A percentile compares a stretch with the other conserved stretches of the same genome.
phyloP scores from a whole-genome alignment of 2,113 vertebrate genomes.

The Brachyhypopomus occidentalis region DNA sequence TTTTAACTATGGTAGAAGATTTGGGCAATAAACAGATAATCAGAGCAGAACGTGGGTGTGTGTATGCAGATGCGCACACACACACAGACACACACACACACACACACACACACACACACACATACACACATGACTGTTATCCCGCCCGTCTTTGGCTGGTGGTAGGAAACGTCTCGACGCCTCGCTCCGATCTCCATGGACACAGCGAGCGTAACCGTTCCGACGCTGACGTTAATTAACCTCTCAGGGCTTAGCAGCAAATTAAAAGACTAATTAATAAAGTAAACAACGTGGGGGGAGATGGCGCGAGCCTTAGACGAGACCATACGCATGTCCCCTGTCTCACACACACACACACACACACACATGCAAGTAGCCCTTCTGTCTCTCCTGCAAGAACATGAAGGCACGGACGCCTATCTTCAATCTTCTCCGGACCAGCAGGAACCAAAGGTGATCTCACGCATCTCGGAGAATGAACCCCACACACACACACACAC shows the following conservation, averaged over 20 bases:
- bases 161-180: slow-evolving; percentile 40
- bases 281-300: slow-evolving; percentile 52
- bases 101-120: slow-evolving; percentile 46
- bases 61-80: slow-evolving; percentile 18
- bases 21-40: slow-evolving; percentile 18
- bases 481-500: not conserved
- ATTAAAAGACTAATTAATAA: slow-evolving; percentile 61
- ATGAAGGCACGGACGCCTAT: no score
- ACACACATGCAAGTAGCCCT: not conserved
- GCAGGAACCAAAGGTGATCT: not conserved
- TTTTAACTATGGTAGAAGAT: slow-evolving; percentile 21
- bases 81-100: slow-evolving; percentile 36
- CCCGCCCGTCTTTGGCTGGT: slow-evolving; percentile 56
- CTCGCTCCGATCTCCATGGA: slow-evolving; percentile 42
- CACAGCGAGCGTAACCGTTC: slow-evolving; percentile 47
- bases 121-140: slow-evolving; percentile 29
- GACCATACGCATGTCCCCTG: slow-evolving; percentile 27
- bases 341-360: not conserved
- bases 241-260: slow-evolving; percentile 59
- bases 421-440: no score
- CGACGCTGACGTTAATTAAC: slow-evolving; percentile 58
- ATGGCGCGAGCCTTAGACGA: slow-evolving; percentile 36
- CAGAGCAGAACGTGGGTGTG: slow-evolving; percentile 34
- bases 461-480: not conserved
- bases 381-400: not conserved